These are phyloP conservation scores for Pectinophora gossypiella DNA, from an alignment of 1,140 invertebrate genomes.

Conservation along the genomic window DNA sequence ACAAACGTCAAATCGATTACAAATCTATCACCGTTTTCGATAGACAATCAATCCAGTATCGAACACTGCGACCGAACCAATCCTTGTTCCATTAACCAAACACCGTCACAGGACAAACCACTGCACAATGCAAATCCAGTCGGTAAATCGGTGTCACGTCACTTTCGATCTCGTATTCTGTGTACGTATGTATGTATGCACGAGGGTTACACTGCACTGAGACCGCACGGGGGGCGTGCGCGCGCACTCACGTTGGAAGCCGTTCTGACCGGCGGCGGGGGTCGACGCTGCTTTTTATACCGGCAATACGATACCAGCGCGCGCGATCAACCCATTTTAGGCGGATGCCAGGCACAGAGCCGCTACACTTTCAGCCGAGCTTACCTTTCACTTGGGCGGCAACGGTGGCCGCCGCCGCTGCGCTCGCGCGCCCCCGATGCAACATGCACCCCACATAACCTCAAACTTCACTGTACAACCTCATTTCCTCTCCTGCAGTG, in stretches of 20 bases:
- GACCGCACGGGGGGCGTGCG: conserved; percentile 49
- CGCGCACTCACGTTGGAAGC: conserved; percentile 86
- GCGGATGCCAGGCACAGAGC: conserved; percentile 65
- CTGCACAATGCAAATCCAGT: conserved; percentile 52
- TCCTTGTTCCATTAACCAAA: conserved; percentile 25
- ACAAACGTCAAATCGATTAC: too few relatives aligned
- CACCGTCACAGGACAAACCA: conserved; percentile 45
- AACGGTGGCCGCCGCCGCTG: conserved; percentile 18
- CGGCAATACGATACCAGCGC: conserved; percentile 87
- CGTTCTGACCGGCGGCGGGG: conserved; percentile 89
- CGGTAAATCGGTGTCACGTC: conserved; percentile 46
- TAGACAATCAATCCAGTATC: not conserved
- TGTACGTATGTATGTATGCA: not conserved
- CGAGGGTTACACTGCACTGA: not conserved
- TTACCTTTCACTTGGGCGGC: conserved; percentile 65
- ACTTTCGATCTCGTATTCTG: conserved; percentile 26
- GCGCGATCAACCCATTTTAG: conserved; percentile 81
- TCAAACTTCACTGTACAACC: not conserved
- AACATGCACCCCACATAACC: not conserved
- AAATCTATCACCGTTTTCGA: too few relatives aligned
- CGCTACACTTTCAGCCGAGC: conserved; percentile 62
- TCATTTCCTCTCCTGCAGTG: not conserved
- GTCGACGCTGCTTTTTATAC: conserved; percentile 87
- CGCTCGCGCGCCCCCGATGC: not conserved
- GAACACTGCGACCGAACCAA: not conserved